Percentiles rank a stretch among this genome's conserved stretches.
These are phyloP conservation scores for Lacerta agilis DNA, from an alignment of 2,797 vertebrate genomes.

Conservation along the genomic window DNA sequence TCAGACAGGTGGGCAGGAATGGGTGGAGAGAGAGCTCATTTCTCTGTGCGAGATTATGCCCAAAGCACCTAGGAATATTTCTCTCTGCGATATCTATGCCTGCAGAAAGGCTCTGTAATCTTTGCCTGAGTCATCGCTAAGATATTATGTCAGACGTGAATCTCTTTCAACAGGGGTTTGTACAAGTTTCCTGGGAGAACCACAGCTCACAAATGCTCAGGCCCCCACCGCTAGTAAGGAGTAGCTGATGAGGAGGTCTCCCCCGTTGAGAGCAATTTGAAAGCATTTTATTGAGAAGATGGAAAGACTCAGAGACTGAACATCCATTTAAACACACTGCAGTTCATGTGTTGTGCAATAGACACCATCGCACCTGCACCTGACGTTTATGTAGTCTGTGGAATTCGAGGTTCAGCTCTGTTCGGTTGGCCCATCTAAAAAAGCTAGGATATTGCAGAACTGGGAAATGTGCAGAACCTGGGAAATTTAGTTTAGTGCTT, in stretches of 20 bases:
- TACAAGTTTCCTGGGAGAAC: neutral
- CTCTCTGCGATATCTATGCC: too few species aligned
- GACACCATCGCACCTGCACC: neutral
- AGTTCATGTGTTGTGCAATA: neutral
- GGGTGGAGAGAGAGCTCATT: too few species aligned
- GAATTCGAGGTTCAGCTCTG: neutral
- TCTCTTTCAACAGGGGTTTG: neutral
- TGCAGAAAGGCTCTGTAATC: too few species aligned
- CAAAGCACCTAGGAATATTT: too few species aligned
- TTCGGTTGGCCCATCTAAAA: neutral
- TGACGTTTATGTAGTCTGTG: neutral
- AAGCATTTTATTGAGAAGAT: neutral
- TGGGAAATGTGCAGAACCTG: neutral
- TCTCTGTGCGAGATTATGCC: too few species aligned
- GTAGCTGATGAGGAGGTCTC: too few species aligned
- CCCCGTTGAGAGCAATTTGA: neutral
- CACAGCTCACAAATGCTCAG: neutral
- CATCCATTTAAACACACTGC: constrained; percentile 59
- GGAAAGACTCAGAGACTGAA: neutral
- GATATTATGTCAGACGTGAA: neutral
- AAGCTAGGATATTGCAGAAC: neutral
- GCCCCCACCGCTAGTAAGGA: neutral
- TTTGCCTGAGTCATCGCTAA: too few species aligned
- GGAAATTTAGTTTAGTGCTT: too few species aligned
- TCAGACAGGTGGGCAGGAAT: too few species aligned